Base-by-base conservation (phyloP, 2,888 invertebrate genomes). In the Callyntrura sp. region DNA sequence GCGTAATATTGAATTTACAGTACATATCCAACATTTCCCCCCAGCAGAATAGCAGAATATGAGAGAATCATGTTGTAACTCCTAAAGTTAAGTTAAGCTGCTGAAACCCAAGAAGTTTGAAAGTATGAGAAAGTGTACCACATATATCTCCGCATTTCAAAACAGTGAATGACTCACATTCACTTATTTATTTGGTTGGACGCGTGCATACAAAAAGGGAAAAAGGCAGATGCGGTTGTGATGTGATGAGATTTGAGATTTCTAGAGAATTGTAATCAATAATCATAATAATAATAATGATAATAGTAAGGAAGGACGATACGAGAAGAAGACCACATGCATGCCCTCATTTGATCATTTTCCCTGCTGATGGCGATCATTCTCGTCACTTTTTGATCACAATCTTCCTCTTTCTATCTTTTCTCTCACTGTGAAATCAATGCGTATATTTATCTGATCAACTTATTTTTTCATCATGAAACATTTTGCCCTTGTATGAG, bases 281-380 rank as follows among this genome's bases (percentile, higher is more conserved):
- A 82, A 82, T 82, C 82, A 65, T 48, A 68, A 48, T 48, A 76
- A 73, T 82, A 82, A 65, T 20, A 51, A 48, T 48, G 45, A 76
- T 76, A 76, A 79, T 70, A 45, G 55, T 70, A 70, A 84, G 35
- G 45, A 45, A 60, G 45, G 45, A 70, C 35, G 62, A 84, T 70
- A 55, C 57, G 28, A 35, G n/a, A 60, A 76, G 57, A 76, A 45
- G 86, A 87, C 87, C 87, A 81, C 79, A 87, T 87, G 81, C 87
- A 81, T 87, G 87, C 43, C 87, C 87, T 81, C 68, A 81, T 87
- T 87, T 81, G 87, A 76, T 78, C 85, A 86, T 78, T 68, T 43
- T 20, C 20, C 17, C 25, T 57, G 48, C 43, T 85, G 85, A 79
- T 79, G 62, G 76, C 79, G 51, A 86, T 51, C 65, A 84, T 85